These are phyloP conservation scores for Nineta flava DNA, from an alignment of 2,888 invertebrate species.

Conservation along the genomic window DNA sequence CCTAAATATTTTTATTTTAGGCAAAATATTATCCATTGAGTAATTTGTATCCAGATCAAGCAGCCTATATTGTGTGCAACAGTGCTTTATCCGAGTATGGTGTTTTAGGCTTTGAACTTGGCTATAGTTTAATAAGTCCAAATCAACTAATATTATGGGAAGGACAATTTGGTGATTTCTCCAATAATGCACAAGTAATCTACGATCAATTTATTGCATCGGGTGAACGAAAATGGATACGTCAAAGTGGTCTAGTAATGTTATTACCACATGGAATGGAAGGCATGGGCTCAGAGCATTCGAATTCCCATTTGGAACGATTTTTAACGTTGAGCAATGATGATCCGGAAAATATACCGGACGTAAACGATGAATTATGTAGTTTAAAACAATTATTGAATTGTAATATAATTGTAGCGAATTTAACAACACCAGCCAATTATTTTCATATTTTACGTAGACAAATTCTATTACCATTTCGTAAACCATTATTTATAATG, in stretches of 20 bases:
- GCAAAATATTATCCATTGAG: slow-evolving; percentile 74
- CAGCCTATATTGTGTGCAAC: slow-evolving; percentile 99
- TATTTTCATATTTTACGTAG: slow-evolving; percentile 92
- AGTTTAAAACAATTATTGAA: slow-evolving; percentile 86
- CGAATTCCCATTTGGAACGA: slow-evolving; percentile 75
- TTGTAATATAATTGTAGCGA: slow-evolving; percentile 93
- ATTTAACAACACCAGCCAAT: slow-evolving; percentile 92
- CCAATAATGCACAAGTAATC: slow-evolving; percentile 96
- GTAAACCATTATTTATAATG: slow-evolving; percentile 94
- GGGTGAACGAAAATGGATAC: slow-evolving; percentile 96
- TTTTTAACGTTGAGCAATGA: slow-evolving; percentile 95
- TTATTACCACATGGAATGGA: slow-evolving; percentile 98
- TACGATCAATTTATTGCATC: slow-evolving; percentile 85
- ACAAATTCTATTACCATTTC: slow-evolving; percentile 92
- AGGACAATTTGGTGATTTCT: slow-evolving; percentile 98
- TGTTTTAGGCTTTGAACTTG: slow-evolving; percentile 86
- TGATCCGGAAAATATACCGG: slow-evolving; percentile 92
- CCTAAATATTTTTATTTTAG: slow-evolving; percentile 54
- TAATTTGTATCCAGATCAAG: slow-evolving; percentile 91
- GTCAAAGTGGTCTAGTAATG: slow-evolving; percentile 92
- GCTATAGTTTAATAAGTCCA: slow-evolving; percentile 96
- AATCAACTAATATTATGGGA: slow-evolving; percentile 96
- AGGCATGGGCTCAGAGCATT: slow-evolving; percentile 98
- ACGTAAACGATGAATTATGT: slow-evolving; percentile 75
- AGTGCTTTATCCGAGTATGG: slow-evolving; percentile 96